Base-by-base conservation (phyloP, 1,140 invertebrate species). In the Zeugodacus cucurbitae region DNA sequence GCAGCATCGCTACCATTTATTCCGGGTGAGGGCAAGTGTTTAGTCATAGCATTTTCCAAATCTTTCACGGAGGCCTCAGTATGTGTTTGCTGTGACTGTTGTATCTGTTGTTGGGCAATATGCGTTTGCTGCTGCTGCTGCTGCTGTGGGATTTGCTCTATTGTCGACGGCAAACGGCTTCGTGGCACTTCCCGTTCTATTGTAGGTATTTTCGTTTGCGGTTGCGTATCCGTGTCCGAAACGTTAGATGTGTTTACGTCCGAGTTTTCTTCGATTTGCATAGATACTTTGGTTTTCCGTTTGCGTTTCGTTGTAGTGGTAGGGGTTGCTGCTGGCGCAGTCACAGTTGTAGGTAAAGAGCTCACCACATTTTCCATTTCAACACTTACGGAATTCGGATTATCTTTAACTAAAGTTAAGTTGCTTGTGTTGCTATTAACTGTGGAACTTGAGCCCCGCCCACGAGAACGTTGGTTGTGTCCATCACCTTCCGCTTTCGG, bases 41-140 rank as follows among this genome's bases (percentile, higher is more conserved):
- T 98, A 32, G 98, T 98, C 98, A 99, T 99, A 20, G 97, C 98
- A 90, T 98, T 97, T 93, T 99, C 98, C 89, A 99, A 94, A 90
- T 99, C 98, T 93, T 98, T 98, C 0, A 93, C 92, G 5, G 92
- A 92, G 4, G 91, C 90, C 64, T 93, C 92, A 0, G 91, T 54
- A 88, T 89, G 89, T 41, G 89, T 87, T n/a, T 89, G 88, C 58
- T 85, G 54, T 85, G 70, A 32, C 57, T 87, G 88, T n/a, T 86
- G 48, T 48, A 78, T 62, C n/a, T 86, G 58, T 10, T 48, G 89
- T 0, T 88, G 89, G 0, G 64, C 44, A 11, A 78, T 82, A 20
- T 74, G 62, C 17, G 37, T 34, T 20, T 74, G 64, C 7, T 48
- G 10, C 48, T 70, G 64, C 7, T 48, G 10, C 48, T 70, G 58